Conservation (phyloP, 2,888 invertebrate species). For the Adelphocoris suturalis region DNA sequence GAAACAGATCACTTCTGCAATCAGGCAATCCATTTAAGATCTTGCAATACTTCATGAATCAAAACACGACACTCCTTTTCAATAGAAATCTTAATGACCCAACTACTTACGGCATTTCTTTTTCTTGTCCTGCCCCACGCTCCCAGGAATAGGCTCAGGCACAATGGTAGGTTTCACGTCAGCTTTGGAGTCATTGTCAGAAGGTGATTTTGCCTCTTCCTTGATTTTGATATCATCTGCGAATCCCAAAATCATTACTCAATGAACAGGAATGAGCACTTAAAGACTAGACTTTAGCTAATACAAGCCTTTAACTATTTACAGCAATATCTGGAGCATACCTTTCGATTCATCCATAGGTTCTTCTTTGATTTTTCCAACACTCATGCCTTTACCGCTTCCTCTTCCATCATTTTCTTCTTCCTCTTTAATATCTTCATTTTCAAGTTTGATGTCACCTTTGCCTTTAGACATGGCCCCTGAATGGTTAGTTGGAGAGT, state of each 20-base stretch:
- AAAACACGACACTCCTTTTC: too few species aligned
- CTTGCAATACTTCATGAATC: too few species aligned
- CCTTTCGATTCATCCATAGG: constrained; percentile 81
- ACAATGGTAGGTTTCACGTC: constrained; percentile 82
- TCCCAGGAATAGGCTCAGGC: constrained; percentile 76
- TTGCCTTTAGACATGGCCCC: constrained; percentile 84
- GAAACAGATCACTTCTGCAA: too few species aligned
- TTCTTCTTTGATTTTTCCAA: constrained; percentile 83
- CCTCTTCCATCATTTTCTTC: constrained; percentile 83
- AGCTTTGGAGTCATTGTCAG: constrained; percentile 76
- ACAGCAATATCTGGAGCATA: background rate
- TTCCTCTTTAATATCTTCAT: constrained; percentile 79
- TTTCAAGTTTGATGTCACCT: constrained; percentile 81
- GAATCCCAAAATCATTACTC: background rate
- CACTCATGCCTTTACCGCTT: constrained; percentile 83
- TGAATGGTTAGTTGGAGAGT: constrained; percentile 83
- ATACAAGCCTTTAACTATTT: too few species aligned
- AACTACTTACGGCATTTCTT: constrained; percentile 83
- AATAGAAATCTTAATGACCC: too few species aligned
- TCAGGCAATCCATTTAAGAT: too few species aligned
- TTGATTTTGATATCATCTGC: constrained; percentile 81
- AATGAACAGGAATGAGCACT: too few species aligned
- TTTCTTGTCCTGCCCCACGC: constrained; percentile 79
- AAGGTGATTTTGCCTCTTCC: constrained; percentile 82
- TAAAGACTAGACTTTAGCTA: too few species aligned